Base-by-base conservation (phyloP, 64 coral and sea anemone genomes). In the Montipora efflorescens region DNA sequence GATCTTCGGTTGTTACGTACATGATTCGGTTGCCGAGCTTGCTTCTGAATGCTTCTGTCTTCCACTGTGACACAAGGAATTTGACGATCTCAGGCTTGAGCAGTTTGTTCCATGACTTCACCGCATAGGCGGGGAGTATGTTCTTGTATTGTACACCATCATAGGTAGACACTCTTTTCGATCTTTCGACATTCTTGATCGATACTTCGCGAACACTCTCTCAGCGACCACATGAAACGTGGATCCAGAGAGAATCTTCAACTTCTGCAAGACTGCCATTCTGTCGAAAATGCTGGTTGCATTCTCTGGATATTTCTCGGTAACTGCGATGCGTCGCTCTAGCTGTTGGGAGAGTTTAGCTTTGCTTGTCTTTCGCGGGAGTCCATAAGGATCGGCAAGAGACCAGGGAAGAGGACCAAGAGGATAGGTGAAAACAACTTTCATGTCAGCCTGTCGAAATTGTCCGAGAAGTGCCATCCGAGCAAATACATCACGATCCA, bases 181-280 rank as follows among this genome's bases (percentile, higher is more conserved):
- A 86, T 78, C 88, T 90, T 77, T 95, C 88, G 0, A 77, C 79
- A 90, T 94, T 89, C 69, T 89, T 94, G 14, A 94, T 89, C 18
- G 72, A 90, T 12, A 90, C 48, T 5, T 90, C 88, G 8, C 52
- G 51, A 95, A 95, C 19, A 90, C 12, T 82, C 73, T 79, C 7
- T 90, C 58, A 68, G 79, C 69, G 11, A 91, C 88, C n/a, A 86
- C 80, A 59, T 7, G 47, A 48, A 76, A 92, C 53, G 79, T 92
- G 15, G 81, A 81, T 48, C 91, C 71, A 43, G 80, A 21, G 9
- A 69, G 71, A 9, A 52, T 48, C 51, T 57, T 75, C 49, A 89
- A 77, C 43, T 55, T 89, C 48, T 89, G 87, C 0, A 88, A 77
- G 21, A 75, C 69, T n/a, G 48, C 70, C 81, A 78, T 93, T 45